These are phyloP conservation scores for Lophochroa leadbeateri DNA, from an alignment of 2,113 vertebrate genomes.

Conservation along the genomic window DNA sequence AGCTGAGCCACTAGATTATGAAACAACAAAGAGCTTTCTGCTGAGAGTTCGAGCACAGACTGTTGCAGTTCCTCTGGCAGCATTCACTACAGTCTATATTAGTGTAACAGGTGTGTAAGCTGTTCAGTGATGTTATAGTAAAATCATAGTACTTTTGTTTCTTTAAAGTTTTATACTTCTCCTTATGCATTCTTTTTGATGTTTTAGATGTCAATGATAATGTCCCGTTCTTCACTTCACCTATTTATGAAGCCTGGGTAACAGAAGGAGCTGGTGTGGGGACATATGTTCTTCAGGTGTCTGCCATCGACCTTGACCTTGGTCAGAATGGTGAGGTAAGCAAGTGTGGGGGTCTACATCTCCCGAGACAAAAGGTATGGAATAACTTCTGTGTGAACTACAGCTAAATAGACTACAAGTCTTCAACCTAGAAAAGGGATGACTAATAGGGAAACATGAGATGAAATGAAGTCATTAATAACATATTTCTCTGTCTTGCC, in stretches of 20 bases:
- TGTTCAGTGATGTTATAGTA: background rate
- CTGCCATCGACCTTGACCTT: conserved; percentile 84
- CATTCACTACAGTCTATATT: conserved; percentile 80
- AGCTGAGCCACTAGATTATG: conserved; percentile 87
- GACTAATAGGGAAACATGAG: background rate
- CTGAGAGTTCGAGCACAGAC: conserved; percentile 86
- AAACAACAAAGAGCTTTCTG: conserved; percentile 83
- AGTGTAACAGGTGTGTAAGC: conserved; percentile 83
- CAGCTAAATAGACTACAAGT: background rate
- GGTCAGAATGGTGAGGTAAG: conserved; percentile 86
- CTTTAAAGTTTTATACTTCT: background rate
- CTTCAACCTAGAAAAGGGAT: background rate
- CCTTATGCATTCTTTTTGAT: background rate
- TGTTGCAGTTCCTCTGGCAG: conserved; percentile 84
- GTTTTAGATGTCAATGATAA: conserved; percentile 90
- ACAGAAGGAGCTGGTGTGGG: conserved; percentile 83
- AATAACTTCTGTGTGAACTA: background rate
- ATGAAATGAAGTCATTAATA: background rate
- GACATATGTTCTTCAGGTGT: conserved; percentile 85
- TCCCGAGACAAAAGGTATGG: background rate
- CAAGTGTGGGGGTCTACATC: background rate
- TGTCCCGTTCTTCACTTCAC: conserved; percentile 90
- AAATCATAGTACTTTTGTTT: too few species aligned
- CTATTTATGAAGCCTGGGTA: conserved; percentile 87
- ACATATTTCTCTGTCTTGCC: background rate